Evolutionary conservation across 2,888 invertebrate species (phyloP), one percentile per base, ranked within the genome.

Genomic region (Agapetus fuscipes): DNA sequence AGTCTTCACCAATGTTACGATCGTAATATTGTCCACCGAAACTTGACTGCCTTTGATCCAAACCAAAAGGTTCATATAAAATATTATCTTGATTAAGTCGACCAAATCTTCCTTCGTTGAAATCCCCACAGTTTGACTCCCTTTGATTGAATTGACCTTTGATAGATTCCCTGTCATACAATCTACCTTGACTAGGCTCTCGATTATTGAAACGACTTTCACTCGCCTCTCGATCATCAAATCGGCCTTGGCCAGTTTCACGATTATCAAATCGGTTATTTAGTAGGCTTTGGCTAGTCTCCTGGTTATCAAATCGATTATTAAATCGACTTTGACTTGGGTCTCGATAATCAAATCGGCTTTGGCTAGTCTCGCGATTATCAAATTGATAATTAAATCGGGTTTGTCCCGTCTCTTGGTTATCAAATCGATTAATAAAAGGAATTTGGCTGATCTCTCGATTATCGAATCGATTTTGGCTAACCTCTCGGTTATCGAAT

Each of bases 101-200:
- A n/a, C n/a, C n/a, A n/a, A n/a, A n/a, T n/a, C n/a, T n/a, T n/a
- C n/a, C n/a, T n/a, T n/a, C n/a, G n/a, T n/a, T n/a, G n/a, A n/a
- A n/a, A n/a, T n/a, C n/a, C n/a, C n/a, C n/a, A n/a, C n/a, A n/a
- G n/a, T n/a, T n/a, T n/a, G n/a, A n/a, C n/a, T n/a, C n/a, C n/a
- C n/a, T n/a, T n/a, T n/a, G n/a, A n/a, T n/a, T n/a, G n/a, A 9
- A 20, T 14, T 12, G 30, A 10, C 25, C 30, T 12, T 17, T 17
- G 30, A 17, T 37, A 4, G 30, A 16, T 25, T 37, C 37, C 5
- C 37, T 17, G 9, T 13, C 11, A 12, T 20, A 15, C 25, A 15
- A 14, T 29, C 27, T 4, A 9, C 5, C 26, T 14, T 13, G 1
- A 16, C 27, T 26, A 26, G 2, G 7, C 15, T 34, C 34, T 15